Conservation (phyloP, 2,113 vertebrate species). For the Centrocercus urophasianus region DNA sequence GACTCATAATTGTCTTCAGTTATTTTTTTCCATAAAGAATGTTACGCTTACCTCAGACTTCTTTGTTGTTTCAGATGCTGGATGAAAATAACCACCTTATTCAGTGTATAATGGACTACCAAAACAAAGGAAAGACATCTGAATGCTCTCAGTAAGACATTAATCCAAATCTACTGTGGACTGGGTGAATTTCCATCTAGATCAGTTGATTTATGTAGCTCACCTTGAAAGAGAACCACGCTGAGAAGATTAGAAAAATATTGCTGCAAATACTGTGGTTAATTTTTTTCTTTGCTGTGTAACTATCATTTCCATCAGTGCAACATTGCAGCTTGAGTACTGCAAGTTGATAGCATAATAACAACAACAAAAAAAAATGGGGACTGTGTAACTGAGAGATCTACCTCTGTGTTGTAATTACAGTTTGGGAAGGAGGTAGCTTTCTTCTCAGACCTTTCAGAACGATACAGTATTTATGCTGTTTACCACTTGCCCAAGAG, state of each 20-base stretch:
- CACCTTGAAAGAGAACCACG: background rate
- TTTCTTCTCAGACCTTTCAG: background rate
- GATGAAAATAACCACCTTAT: slow-evolving; percentile 99
- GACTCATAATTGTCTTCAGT: background rate
- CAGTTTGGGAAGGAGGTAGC: background rate
- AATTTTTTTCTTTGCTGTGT: background rate
- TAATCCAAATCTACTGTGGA: slow-evolving; percentile 31
- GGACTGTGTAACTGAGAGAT: background rate
- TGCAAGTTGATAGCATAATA: background rate
- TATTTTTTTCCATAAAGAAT: background rate
- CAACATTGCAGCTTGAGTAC: background rate
- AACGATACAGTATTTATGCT: background rate
- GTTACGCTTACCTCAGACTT: slow-evolving; percentile 18
- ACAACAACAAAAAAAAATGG: background rate
- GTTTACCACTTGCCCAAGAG: background rate
- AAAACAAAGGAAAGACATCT: slow-evolving; percentile 98
- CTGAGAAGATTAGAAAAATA: background rate
- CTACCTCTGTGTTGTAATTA: background rate
- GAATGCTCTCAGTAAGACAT: slow-evolving; percentile 97
- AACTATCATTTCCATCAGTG: background rate
- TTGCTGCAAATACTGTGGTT: background rate
- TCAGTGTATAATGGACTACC: slow-evolving; percentile 99
- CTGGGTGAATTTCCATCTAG: slow-evolving; percentile 10
- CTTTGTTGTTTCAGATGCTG: slow-evolving; percentile 88
- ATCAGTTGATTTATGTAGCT: background rate